Conservation (phyloP, 2,888 invertebrate genomes). For the Yponomeuta evonymella region DNA sequence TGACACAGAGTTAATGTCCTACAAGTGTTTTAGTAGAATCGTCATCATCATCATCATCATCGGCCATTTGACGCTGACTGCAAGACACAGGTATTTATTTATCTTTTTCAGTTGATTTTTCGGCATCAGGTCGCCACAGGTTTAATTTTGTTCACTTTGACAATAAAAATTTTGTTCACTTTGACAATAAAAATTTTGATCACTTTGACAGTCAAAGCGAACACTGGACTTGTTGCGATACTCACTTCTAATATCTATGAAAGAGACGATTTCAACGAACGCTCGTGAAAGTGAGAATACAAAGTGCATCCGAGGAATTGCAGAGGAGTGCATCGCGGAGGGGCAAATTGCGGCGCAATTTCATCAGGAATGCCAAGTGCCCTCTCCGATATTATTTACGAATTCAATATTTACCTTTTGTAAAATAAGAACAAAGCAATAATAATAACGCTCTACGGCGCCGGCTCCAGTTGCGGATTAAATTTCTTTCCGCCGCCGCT, state of each 20-base stretch:
- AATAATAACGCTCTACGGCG: conserved; percentile 38
- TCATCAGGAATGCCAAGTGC: conserved; percentile 11
- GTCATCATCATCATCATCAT: too few relatives aligned
- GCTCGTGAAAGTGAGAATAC: not conserved
- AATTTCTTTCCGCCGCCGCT: conserved; percentile 44
- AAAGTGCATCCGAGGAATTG: not conserved
- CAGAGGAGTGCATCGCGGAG: not conserved
- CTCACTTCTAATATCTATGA: not conserved
- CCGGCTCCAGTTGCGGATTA: conserved; percentile 52
- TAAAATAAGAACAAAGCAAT: conserved; percentile 41
- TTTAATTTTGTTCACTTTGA: too few relatives aligned
- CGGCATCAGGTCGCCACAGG: too few relatives aligned
- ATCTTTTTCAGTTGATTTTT: too few relatives aligned
- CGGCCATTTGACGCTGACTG: too few relatives aligned
- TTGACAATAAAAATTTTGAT: too few relatives aligned
- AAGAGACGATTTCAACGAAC: not conserved
- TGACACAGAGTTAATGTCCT: too few relatives aligned
- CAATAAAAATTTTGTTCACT: too few relatives aligned
- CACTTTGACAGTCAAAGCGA: not conserved
- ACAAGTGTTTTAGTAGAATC: too few relatives aligned
- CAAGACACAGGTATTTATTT: too few relatives aligned
- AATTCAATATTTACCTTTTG: conserved; percentile 24
- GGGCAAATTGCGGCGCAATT: conserved; percentile 19
- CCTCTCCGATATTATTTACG: conserved; percentile 14
- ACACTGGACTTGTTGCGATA: not conserved